Conservation (phyloP, 2,888 invertebrate species). For the Aleiodes leptofemur region DNA sequence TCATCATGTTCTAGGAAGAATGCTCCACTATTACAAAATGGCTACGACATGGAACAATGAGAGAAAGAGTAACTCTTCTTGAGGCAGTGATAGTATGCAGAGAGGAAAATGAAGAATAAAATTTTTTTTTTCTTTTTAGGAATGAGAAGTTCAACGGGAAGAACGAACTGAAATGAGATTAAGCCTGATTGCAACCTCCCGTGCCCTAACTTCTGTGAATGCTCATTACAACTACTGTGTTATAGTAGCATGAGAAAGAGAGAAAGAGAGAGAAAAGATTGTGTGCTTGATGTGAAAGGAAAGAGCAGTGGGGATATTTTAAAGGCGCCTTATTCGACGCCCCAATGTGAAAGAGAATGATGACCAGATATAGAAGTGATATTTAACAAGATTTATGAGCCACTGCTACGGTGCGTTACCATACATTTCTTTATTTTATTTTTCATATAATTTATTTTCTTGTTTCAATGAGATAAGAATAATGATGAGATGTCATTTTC, state of each 20-base stretch:
- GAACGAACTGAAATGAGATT: conserved; percentile 64
- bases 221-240: conserved; percentile 67
- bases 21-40: conserved; percentile 7
- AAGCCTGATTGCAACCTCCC: conserved; percentile 69
- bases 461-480: conserved; percentile 14
- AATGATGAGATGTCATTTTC: conserved; percentile 51
- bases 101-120: conserved; percentile 17
- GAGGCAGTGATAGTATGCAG: conserved; percentile 51
- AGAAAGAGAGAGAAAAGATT: neutral
- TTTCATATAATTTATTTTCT: conserved; percentile 38
- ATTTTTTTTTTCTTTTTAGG: neutral
- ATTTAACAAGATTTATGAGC: conserved; percentile 70
- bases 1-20: conserved; percentile 25
- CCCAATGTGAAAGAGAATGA: conserved; percentile 52
- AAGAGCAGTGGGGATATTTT: conserved; percentile 43
- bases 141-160: conserved; percentile 44
- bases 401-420: conserved; percentile 51
- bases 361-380: conserved; percentile 67
- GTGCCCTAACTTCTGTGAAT: conserved; percentile 63
- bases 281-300: conserved; percentile 53
- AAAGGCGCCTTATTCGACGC: conserved; percentile 38
- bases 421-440: conserved; percentile 49
- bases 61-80: conserved; percentile 39
- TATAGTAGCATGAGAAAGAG: neutral
- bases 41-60: conserved; percentile 31